phyloP scores from a whole-genome alignment of 2,113 vertebrate species.

The Nibea albiflora region DNA sequence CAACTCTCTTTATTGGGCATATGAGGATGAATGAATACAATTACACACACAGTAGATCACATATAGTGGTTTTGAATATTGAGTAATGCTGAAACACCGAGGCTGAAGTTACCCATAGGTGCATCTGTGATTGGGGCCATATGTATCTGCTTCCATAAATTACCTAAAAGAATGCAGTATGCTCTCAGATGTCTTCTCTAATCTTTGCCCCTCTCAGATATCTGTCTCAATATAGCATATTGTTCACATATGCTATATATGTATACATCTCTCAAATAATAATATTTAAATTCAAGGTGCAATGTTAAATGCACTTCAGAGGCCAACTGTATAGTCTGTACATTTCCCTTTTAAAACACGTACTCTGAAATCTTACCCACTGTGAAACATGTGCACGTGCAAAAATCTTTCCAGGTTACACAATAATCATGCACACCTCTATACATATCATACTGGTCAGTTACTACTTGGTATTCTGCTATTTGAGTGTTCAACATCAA shows the following conservation, averaged over 20 bases:
- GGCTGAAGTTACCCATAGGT: slow-evolving; percentile 11
- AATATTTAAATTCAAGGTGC: background rate
- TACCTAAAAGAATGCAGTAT: background rate
- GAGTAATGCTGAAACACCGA: slow-evolving; percentile 19
- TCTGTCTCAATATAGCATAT: background rate
- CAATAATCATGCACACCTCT: too few species aligned
- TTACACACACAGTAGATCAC: slow-evolving; percentile 48
- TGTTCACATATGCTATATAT: too few species aligned
- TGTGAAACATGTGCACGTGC: too few species aligned
- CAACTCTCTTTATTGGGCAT: slow-evolving; percentile 48
- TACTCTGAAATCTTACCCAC: too few species aligned
- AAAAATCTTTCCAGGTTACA: too few species aligned
- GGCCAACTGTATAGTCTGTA: background rate
- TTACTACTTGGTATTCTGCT: too few species aligned
- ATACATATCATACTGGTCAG: too few species aligned
- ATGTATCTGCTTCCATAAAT: slow-evolving; percentile 28
- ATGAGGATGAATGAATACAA: slow-evolving; percentile 56
- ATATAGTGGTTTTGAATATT: slow-evolving; percentile 28
- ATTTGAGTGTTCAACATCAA: too few species aligned
- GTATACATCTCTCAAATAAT: too few species aligned
- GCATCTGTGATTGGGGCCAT: background rate
- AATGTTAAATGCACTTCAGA: background rate
- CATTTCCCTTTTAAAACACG: background rate
- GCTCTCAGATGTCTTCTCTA: background rate
- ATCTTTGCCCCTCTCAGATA: background rate